These are phyloP conservation scores for Dione juno DNA, from an alignment of 2,888 invertebrate species.

Conservation along the genomic window DNA sequence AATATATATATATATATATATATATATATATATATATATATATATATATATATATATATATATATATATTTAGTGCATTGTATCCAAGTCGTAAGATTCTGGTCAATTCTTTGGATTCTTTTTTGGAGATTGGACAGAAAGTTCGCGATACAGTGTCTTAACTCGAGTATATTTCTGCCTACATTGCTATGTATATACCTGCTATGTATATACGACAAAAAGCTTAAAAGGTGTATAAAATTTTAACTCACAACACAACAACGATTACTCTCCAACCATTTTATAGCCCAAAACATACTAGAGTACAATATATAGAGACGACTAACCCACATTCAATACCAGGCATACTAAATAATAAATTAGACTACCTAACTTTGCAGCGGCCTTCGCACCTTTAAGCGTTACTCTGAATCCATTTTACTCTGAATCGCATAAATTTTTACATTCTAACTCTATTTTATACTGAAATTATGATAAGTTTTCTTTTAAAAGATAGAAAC, in stretches of 20 bases:
- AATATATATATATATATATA: no score
- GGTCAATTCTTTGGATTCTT: not conserved
- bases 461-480: constrained; percentile 5
- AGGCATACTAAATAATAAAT: constrained; percentile 81
- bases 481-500: not conserved
- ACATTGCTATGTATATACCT: not conserved
- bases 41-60: no score
- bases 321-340: constrained; percentile 42
- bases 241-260: not conserved
- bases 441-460: not conserved
- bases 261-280: not conserved
- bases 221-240: no score
- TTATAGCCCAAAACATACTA: not conserved
- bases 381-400: constrained; percentile 65
- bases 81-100: no score
- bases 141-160: not conserved
- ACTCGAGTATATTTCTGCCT: not conserved
- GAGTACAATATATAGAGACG: not conserved
- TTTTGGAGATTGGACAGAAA: not conserved
- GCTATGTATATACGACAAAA: not conserved
- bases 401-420: no score
- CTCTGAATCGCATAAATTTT: constrained; percentile 51
- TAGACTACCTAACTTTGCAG: constrained; percentile 79
- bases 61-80: no score
- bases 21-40: no score